phyloP scores from a whole-genome alignment of 1,140 invertebrate genomes.

The Drosophila repletoides region DNA sequence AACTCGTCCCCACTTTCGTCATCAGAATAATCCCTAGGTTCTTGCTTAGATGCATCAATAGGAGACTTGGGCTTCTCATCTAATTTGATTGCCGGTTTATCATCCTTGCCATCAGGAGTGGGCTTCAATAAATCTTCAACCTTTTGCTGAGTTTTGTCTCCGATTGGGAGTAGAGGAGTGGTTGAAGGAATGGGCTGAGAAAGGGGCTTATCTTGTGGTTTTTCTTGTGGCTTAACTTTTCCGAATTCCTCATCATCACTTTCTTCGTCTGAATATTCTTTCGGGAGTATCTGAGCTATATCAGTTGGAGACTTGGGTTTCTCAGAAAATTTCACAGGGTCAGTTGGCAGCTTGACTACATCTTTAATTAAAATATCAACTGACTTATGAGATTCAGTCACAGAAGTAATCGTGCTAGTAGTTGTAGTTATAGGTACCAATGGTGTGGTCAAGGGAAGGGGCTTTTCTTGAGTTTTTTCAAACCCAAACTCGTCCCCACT shows the following conservation, averaged over 20 bases:
- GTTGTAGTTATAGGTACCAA: not conserved
- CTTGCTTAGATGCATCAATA: slow-evolving; percentile 7
- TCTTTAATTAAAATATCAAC: not conserved
- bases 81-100: not conserved
- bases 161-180: not conserved
- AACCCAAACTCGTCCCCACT: not conserved
- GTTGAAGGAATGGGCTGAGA: not conserved
- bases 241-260: not conserved
- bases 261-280: slow-evolving; percentile 6
- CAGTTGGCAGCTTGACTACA: not conserved
- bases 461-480: not conserved
- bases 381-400: not conserved
- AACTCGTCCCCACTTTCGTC: slow-evolving; percentile 12
- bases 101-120: not conserved
- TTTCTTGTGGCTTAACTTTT: not conserved
- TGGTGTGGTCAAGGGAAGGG: not conserved
- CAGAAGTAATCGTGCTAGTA: not conserved
- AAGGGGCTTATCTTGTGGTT: not conserved
- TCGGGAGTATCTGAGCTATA: not conserved
- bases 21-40: slow-evolving; percentile 2
- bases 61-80: not conserved
- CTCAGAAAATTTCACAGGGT: not conserved
- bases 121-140: not conserved
- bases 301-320: not conserved
- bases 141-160: not conserved